Conservation (phyloP, 2,888 invertebrate species). For the Polydrusus cervinus region DNA sequence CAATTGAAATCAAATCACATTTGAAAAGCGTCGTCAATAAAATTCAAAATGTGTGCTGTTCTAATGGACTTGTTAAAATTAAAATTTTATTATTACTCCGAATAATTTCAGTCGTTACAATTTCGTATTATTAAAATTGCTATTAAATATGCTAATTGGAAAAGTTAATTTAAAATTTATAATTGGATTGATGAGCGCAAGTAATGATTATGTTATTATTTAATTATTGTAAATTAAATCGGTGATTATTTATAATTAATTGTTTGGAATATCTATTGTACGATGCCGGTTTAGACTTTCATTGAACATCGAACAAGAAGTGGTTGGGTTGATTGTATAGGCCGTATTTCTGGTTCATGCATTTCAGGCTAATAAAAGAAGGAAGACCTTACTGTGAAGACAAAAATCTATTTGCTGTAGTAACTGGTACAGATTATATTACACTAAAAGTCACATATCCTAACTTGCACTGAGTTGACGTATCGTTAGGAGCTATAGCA, state of each 20-base stretch:
- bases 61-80: background rate
- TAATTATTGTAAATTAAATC: background rate
- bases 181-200: background rate
- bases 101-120: background rate
- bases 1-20: background rate
- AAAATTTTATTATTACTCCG: background rate
- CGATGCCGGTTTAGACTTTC: too few relatives aligned
- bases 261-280: background rate
- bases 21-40: background rate
- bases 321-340: too few relatives aligned
- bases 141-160: constrained; percentile 2
- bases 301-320: too few relatives aligned
- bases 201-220: constrained; percentile 3
- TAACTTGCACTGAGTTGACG: too few relatives aligned
- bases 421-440: too few relatives aligned
- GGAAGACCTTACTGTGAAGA: too few relatives aligned
- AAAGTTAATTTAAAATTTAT: background rate
- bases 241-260: background rate
- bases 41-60: background rate
- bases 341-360: too few relatives aligned
- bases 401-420: too few relatives aligned
- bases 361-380: too few relatives aligned
- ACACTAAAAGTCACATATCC: too few relatives aligned
- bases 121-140: background rate
- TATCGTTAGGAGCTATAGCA: too few relatives aligned